Percentiles rank a stretch among this genome's conserved stretches.
Conservation (phyloP, 1,140 invertebrate species). For the Drosophila littoralis region DNA sequence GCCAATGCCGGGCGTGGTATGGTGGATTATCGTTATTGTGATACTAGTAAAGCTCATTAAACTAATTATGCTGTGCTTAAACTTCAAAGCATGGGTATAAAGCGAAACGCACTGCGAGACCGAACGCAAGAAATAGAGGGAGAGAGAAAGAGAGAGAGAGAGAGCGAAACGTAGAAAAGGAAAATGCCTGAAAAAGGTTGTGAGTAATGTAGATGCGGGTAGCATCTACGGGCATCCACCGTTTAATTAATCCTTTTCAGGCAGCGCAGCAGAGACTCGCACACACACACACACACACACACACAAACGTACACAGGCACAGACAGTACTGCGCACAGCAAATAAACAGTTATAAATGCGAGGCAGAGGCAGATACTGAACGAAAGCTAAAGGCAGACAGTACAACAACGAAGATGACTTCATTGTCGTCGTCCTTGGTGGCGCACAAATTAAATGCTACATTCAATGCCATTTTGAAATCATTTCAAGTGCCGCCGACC, state of each 20-base stretch:
- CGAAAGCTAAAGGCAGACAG: constrained; percentile 26
- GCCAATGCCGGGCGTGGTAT: constrained; percentile 19
- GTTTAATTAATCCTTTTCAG: constrained; percentile 79
- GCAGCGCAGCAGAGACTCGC: constrained; percentile 46
- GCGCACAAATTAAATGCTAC: constrained; percentile 80
- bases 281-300: constrained; percentile 13
- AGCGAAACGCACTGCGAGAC: constrained; percentile 16
- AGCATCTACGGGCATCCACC: constrained; percentile 57
- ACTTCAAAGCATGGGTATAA: constrained; percentile 64
- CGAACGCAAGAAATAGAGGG: constrained; percentile 12
- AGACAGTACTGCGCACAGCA: constrained; percentile 50
- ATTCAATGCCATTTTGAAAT: constrained; percentile 80
- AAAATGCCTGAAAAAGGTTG: neutral
- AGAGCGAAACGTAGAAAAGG: constrained; percentile 7
- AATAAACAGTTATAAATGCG: constrained; percentile 79
- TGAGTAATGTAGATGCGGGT: neutral
- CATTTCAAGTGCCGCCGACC: constrained; percentile 65
- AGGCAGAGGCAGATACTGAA: constrained; percentile 21
- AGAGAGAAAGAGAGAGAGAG: neutral
- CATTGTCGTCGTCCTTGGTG: constrained; percentile 52
- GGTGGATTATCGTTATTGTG: constrained; percentile 59
- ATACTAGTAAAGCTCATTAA: constrained; percentile 71
- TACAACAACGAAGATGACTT: constrained; percentile 45
- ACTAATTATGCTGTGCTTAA: constrained; percentile 74
- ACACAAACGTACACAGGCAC: neutral